phyloP scores from a whole-genome alignment of 2,797 vertebrate genomes.

The Gymnothorax reevesii region DNA sequence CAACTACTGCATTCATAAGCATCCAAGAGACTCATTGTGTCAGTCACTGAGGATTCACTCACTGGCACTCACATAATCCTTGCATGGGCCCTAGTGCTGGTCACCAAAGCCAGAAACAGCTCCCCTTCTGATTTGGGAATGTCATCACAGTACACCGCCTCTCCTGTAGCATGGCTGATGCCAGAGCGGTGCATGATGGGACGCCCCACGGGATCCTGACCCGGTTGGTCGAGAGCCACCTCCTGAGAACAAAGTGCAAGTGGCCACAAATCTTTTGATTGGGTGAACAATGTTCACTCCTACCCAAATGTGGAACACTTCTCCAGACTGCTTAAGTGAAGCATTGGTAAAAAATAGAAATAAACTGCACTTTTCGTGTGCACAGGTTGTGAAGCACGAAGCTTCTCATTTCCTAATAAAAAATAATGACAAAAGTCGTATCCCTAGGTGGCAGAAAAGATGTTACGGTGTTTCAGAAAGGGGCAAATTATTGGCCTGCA shows the following conservation, averaged over 20 bases:
- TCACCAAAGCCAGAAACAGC: constrained; percentile 80
- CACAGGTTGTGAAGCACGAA: not conserved
- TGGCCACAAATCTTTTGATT: not conserved
- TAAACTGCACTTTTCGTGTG: not conserved
- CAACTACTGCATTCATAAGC: not conserved
- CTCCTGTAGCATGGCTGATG: constrained; percentile 85
- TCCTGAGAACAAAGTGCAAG: constrained; percentile 46
- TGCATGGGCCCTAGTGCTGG: constrained; percentile 83
- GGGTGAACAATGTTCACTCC: not conserved
- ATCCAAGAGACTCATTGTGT: not conserved
- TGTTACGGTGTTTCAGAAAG: too few relatives aligned
- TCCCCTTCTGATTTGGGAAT: constrained; percentile 79
- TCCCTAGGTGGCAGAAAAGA: too few relatives aligned
- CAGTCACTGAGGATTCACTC: not conserved
- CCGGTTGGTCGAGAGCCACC: constrained; percentile 65
- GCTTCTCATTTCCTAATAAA: too few relatives aligned
- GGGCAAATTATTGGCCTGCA: too few relatives aligned
- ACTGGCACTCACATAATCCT: constrained; percentile 79
- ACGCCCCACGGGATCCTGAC: constrained; percentile 80
- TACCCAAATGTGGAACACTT: not conserved
- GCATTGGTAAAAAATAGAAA: not conserved
- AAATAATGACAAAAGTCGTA: too few relatives aligned
- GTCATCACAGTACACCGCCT: constrained; percentile 87
- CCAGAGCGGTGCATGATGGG: constrained; percentile 85
- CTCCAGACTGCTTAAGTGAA: not conserved